Evolutionary conservation across 2,888 invertebrate species (phyloP).

Genomic region (Tiphia femorata): DNA sequence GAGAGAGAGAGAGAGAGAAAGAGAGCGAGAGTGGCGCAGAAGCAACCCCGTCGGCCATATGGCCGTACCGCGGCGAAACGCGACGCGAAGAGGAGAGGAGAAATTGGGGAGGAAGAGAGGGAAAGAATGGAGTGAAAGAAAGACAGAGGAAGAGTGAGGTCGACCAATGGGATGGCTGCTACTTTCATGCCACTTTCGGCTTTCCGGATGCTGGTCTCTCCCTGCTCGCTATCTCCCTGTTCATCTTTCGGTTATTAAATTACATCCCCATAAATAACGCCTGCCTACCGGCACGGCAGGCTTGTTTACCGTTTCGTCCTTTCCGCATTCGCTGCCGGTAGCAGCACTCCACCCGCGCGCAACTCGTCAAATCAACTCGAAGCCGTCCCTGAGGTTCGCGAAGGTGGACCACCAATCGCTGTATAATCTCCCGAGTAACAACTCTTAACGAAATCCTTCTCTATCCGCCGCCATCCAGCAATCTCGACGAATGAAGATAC

Average conservation of each 20-base stretch:
- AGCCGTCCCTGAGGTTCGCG: neutral
- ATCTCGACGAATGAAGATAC: too few species aligned
- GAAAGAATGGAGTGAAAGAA: neutral
- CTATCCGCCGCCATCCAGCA: too few species aligned
- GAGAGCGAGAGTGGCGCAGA: slow-evolving; percentile 23
- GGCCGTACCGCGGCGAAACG: too few species aligned
- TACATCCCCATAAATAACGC: slow-evolving; percentile 65
- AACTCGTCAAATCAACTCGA: slow-evolving; percentile 26
- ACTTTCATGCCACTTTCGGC: slow-evolving; percentile 63
- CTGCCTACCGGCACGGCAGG: slow-evolving; percentile 45
- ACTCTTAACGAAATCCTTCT: too few species aligned
- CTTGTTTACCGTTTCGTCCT: slow-evolving; percentile 59
- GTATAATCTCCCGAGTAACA: too few species aligned
- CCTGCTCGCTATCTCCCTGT: slow-evolving; percentile 55
- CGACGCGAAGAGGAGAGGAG: slow-evolving; percentile 23
- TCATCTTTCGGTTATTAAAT: slow-evolving; percentile 67
- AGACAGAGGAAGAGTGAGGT: slow-evolving; percentile 10
- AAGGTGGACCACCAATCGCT: neutral
- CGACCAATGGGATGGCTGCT: slow-evolving; percentile 51
- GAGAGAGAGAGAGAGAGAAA: slow-evolving; percentile 20
- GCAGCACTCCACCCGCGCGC: slow-evolving; percentile 9
- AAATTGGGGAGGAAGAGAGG: neutral
- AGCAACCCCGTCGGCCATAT: slow-evolving; percentile 54
- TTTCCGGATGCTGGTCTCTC: slow-evolving; percentile 45
- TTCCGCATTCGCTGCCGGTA: slow-evolving; percentile 30